Percentiles rank a stretch among this genome's conserved stretches.
phyloP scores from a whole-genome alignment of 2,888 invertebrate species.

The Cyaniris semiargus region DNA sequence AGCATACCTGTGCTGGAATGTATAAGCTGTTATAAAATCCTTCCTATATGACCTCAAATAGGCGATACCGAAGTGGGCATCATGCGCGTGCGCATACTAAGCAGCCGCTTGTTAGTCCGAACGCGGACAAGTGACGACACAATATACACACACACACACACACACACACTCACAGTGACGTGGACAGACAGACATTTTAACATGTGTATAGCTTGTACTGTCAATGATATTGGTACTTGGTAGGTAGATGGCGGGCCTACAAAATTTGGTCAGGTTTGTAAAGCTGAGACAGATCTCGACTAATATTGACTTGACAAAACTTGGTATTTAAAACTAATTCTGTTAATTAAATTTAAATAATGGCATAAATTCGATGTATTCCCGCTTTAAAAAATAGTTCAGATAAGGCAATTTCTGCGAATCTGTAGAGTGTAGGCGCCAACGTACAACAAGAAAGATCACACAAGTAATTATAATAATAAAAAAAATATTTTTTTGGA shows the following conservation, averaged over 20 bases:
- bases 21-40: conserved; percentile 17
- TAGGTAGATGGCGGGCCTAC: not conserved
- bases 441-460: too few species aligned
- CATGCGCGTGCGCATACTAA: conserved; percentile 4
- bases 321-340: too few species aligned
- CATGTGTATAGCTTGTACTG: not conserved
- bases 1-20: not conserved
- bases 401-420: too few species aligned
- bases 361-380: too few species aligned
- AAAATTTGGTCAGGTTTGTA: not conserved
- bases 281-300: not conserved
- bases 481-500: too few species aligned
- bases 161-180: not conserved
- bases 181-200: not conserved
- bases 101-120: not conserved
- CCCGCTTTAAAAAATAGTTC: too few species aligned
- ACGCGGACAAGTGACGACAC: conserved; percentile 1
- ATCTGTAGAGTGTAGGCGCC: too few species aligned
- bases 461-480: too few species aligned
- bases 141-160: not conserved
- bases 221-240: not conserved
- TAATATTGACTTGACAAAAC: too few species aligned
- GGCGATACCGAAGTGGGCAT: conserved; percentile 16
- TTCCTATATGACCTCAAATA: conserved; percentile 16
- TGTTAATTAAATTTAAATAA: too few species aligned